Base-by-base conservation (phyloP, 2,797 vertebrate genomes). In the Amblyopsis hoosieri region DNA sequence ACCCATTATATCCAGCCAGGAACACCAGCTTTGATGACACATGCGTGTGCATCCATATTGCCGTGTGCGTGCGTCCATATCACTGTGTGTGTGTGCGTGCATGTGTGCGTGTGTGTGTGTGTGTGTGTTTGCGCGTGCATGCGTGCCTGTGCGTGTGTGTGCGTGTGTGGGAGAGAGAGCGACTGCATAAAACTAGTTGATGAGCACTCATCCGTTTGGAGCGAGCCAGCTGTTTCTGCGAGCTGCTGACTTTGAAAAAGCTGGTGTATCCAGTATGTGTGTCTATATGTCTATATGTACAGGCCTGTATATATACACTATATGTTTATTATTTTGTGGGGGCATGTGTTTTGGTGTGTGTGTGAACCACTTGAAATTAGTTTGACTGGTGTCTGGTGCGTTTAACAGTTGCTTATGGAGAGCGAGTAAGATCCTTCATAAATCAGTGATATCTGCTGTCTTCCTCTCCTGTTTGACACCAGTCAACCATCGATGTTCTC, bases 141-240 rank as follows among this genome's bases (percentile, higher is more conserved):
- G 57, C 46, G 23, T 62, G 54, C 69, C 63, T 63, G 19, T 47
- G 57, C 62, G 33, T 19, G 54, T 46, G 58, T 65, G 45, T 60
- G 49, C 48, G 61, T 47, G 42, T 45, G 14, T 57, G 53, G 51
- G 66, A 45, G 56, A 42, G 49, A 47, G 15, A 52, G 54, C 66
- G 61, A 66, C 69, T 45, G 54, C 10, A 31, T 17, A 45, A 87
- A 85, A 84, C 78, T 81, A 79, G 87, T 88, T 90, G 91, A 90
- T 85, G 82, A 80, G 83, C 83, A 90, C 84, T 88, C 86, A 89
- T 89, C 87, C 87, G 82, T 86, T 85, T 85, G 83, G 74, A 89
- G 80, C 79, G 73, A 81, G 81, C 89, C 91, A 93, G 91, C 91
- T 92, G 91, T 92, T 92, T 81, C 74, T 74, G 74, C 61, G 9